Conservation (phyloP, 2,888 invertebrate genomes). For the Spicauda simplicius region DNA sequence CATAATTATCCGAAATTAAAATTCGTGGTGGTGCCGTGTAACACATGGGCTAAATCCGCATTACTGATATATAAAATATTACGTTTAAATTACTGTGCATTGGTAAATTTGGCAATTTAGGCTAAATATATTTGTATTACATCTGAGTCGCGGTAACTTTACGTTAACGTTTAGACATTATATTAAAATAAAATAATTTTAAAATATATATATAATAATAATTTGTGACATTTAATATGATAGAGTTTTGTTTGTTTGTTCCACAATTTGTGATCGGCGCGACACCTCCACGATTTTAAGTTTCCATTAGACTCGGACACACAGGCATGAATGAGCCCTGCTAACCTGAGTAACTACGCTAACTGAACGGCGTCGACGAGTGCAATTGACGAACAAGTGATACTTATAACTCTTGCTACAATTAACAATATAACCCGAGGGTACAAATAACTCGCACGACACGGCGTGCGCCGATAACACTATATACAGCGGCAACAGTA, state of each 20-base stretch:
- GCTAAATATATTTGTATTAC: too few relatives aligned
- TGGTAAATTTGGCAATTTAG: too few relatives aligned
- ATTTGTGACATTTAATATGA: too few relatives aligned
- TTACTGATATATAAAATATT: too few relatives aligned
- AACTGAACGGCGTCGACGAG: constrained; percentile 77
- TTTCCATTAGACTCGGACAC: constrained; percentile 48
- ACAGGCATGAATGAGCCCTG: constrained; percentile 58
- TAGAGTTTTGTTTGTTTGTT: neutral
- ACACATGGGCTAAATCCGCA: constrained; percentile 10
- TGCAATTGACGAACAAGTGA: constrained; percentile 85
- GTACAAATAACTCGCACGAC: constrained; percentile 69
- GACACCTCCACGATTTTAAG: constrained; percentile 56
- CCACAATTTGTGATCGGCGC: constrained; percentile 17
- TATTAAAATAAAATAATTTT: neutral
- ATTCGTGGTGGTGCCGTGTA: constrained; percentile 49
- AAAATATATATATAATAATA: too few relatives aligned
- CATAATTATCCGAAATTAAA: constrained; percentile 36
- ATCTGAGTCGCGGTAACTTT: too few relatives aligned
- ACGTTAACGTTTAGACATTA: neutral
- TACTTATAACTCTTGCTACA: constrained; percentile 78
- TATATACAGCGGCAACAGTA: constrained; percentile 62
- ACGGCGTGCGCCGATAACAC: constrained; percentile 64
- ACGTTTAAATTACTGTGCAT: too few relatives aligned
- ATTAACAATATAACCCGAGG: constrained; percentile 77
- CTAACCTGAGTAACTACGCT: constrained; percentile 67